A percentile compares a stretch with the other conserved stretches of the same genome.
Evolutionary conservation across 2,113 vertebrate genomes (phyloP).

Genomic region (Oostethus manadensis): DNA sequence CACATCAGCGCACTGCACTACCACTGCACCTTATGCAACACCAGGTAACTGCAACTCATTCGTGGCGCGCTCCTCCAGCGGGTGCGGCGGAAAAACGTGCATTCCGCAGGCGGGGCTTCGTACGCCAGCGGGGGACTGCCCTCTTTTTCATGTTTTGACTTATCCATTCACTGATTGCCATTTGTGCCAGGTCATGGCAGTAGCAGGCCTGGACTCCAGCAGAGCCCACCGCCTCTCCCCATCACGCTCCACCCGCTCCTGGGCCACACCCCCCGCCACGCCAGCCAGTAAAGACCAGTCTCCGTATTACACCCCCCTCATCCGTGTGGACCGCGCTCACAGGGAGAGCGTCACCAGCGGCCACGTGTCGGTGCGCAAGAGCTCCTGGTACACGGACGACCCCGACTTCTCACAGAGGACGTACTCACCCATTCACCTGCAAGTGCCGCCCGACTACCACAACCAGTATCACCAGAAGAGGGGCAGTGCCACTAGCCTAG

Average conservation of each 20-base stretch:
- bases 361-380: conserved; percentile 85
- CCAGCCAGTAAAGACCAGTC: conserved; percentile 83
- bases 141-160: background rate
- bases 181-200: conserved; percentile 87
- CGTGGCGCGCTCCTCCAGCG: background rate
- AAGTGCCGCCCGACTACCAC: conserved; percentile 85
- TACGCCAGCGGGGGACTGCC: background rate
- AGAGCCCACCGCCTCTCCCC: conserved; percentile 91
- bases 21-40: conserved; percentile 97
- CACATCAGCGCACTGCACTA: conserved; percentile 86
- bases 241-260: conserved; percentile 88
- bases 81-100: background rate
- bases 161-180: background rate
- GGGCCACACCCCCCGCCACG: conserved; percentile 92
- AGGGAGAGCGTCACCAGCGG: conserved; percentile 81
- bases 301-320: conserved; percentile 89
- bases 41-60: conserved; percentile 74
- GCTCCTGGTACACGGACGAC: conserved; percentile 97
- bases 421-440: conserved; percentile 87
- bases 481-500: conserved; percentile 92
- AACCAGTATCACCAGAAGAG: conserved; percentile 94
- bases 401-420: conserved; percentile 83
- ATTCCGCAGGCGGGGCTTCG: too few relatives aligned
- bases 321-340: conserved; percentile 86
- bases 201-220: conserved; percentile 93